Percentiles rank a stretch among this genome's conserved stretches.
Evolutionary conservation across 2,888 invertebrate genomes (phyloP).

Genomic region (Thyatira batis): DNA sequence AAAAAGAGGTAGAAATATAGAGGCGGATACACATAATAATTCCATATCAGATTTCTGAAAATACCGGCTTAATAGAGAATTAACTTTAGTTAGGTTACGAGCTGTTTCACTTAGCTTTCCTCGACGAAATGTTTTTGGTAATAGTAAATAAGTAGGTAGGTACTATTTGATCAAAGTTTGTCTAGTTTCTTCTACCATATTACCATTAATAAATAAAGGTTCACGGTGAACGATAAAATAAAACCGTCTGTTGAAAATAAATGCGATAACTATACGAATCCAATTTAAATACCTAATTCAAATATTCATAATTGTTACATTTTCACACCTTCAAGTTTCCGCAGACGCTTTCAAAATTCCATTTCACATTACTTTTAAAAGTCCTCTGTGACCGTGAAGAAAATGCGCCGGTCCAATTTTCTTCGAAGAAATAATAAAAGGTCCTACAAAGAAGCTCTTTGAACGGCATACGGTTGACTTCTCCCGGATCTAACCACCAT

Average conservation of each 20-base stretch:
- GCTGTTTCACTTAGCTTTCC: no score
- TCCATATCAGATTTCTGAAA: no score
- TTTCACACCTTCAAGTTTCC: not conserved
- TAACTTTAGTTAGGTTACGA: no score
- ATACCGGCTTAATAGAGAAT: no score
- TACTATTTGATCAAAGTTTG: no score
- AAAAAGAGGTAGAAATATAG: no score
- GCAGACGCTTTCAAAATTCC: not conserved
- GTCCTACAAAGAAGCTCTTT: constrained; percentile 4
- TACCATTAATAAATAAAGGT: no score
- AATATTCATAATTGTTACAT: not conserved
- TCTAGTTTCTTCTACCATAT: no score
- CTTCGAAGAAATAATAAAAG: constrained; percentile 1
- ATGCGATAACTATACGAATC: not conserved
- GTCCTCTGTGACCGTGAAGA: not conserved
- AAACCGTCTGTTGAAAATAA: not conserved
- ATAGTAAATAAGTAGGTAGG: no score
- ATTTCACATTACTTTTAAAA: not conserved
- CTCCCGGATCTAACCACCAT: constrained; percentile 3
- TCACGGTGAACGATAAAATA: no score
- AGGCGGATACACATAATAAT: no score
- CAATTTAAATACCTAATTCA: not conserved
- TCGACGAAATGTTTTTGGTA: no score
- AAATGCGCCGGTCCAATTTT: constrained; percentile 1
- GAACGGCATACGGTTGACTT: constrained; percentile 1